Conservation (phyloP, 2,113 vertebrate genomes). For the Bos indicus region DNA sequence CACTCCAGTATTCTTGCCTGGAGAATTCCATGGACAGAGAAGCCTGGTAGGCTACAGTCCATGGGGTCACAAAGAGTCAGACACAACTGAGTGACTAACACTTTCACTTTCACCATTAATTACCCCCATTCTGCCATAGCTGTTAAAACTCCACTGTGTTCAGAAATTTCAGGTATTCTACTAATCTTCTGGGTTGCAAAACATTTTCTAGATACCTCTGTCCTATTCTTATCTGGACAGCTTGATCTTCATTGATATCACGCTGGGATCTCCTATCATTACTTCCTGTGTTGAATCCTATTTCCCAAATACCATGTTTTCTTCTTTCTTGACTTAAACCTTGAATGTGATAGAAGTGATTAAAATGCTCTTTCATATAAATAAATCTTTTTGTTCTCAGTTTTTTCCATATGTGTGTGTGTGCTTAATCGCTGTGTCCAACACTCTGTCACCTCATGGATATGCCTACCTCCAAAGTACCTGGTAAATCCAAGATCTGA, state of each 20-base stretch:
- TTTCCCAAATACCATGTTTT: not conserved
- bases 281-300: not conserved
- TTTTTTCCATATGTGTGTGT: not conserved
- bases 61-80: not conserved
- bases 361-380: slow-evolving; percentile 4
- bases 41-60: not conserved
- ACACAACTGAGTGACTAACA: not conserved
- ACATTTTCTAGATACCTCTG: not conserved
- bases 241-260: not conserved
- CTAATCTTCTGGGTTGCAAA: not conserved
- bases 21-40: not conserved
- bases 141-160: not conserved
- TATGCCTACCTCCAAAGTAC: not conserved
- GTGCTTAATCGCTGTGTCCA: not conserved
- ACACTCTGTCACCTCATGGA: not conserved
- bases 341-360: not conserved
- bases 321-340: not conserved
- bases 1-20: not conserved
- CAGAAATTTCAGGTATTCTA: not conserved
- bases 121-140: not conserved
- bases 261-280: not conserved
- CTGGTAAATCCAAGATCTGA: not conserved
- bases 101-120: not conserved
- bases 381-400: not conserved
- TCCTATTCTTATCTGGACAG: not conserved